Base-by-base conservation (phyloP, 2,797 vertebrate species). In the Siniperca obscura region DNA sequence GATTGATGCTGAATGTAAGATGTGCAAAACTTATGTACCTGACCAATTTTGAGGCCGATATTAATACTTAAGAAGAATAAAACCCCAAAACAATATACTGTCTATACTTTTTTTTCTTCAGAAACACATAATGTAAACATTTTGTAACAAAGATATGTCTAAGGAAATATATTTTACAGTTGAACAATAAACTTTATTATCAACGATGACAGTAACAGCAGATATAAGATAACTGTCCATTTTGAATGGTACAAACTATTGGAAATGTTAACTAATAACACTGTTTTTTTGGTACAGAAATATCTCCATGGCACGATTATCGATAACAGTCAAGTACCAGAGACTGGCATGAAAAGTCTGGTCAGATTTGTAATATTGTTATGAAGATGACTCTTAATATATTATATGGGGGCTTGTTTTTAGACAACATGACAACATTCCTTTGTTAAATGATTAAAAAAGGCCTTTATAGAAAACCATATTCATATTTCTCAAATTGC, bases 1-100 rank as follows among this genome's bases (percentile, higher is more conserved):
- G 78, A 86, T 64, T 52, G n/a, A 55, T 53, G 53, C 55, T 44
- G 64, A 53, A 67, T 40, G 16, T 55, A 50, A 42, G 36, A 68
- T 50, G 25, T 52, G 64, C 36, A 70, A 70, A 70, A 71, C 40
- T n/a, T 12, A 59, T 21, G 27, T 34, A 48, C 16, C 27, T 2
- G 0, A 22, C 12, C 2, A 13, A 30, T n/a, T 46, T 48, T n/a
- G 12, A 64, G 25, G 65, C 27, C 1, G 0, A 25, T 19, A 19
- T 48, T 44, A 25, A 64, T 21, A 61, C 6, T 46, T 57, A 9
- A 57, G 19, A 64, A 40, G 21, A 46, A 17, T 12, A 62, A 17
- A 75, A 72, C 19, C 8, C 14, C 34, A 48, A 57, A 38, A 50
- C 12, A 30, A 48, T 5, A 22, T 36, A 60, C 14, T 10, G 8